These are phyloP conservation scores for Vipera ursinii DNA, from an alignment of 2,797 vertebrate species.

Conservation along the genomic window DNA sequence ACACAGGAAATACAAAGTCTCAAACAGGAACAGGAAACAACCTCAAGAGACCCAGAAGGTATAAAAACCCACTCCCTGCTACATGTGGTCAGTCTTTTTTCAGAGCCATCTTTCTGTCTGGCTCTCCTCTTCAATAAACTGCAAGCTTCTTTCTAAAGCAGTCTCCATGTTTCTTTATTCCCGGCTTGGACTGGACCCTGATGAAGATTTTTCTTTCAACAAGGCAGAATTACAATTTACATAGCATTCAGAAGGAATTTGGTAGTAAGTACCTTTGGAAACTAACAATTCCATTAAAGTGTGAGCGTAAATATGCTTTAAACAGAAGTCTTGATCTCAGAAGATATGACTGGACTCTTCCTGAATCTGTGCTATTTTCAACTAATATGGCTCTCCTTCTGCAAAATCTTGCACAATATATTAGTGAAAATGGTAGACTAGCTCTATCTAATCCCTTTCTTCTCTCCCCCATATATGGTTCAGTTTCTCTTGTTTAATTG, in stretches of 20 bases:
- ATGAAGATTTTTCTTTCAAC: too few species aligned
- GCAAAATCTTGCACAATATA: not conserved
- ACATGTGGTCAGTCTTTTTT: too few species aligned
- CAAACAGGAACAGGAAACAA: too few species aligned
- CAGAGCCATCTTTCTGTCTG: too few species aligned
- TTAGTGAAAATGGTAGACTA: not conserved
- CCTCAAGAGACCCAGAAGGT: too few species aligned
- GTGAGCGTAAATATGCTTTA: not conserved
- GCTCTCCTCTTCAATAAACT: too few species aligned
- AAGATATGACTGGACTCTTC: not conserved
- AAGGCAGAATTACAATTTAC: not conserved
- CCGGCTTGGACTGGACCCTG: too few species aligned
- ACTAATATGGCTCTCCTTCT: not conserved
- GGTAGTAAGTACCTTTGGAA: not conserved
- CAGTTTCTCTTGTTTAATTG: not conserved
- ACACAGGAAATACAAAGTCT: too few species aligned
- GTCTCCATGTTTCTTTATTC: too few species aligned
- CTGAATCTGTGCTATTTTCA: not conserved
- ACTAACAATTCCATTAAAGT: not conserved
- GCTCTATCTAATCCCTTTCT: not conserved
- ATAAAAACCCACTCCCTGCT: too few species aligned
- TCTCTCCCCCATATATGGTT: not conserved
- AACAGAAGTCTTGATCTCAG: not conserved
- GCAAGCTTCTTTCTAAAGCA: too few species aligned
- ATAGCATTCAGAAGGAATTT: not conserved